phyloP scores from a whole-genome alignment of 2,797 vertebrate genomes.

The Acipenser transmontanus region DNA sequence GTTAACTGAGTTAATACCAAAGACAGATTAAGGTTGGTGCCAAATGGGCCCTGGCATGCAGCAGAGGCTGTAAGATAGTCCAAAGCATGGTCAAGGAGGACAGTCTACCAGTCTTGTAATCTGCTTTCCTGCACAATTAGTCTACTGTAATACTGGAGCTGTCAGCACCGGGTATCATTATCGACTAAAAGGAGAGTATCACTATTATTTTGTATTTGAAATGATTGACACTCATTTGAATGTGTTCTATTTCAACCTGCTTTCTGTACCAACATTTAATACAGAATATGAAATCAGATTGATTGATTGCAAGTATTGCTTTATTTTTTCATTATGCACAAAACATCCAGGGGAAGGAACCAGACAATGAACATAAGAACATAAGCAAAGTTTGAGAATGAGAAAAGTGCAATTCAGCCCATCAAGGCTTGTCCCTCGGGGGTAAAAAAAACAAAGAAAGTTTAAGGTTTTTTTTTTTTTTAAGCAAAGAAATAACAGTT shows the following conservation, averaged over 20 bases:
- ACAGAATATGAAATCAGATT: too few species aligned
- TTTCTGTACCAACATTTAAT: too few species aligned
- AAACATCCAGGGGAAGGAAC: neutral
- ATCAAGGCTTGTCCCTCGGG: too few species aligned
- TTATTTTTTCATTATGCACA: neutral
- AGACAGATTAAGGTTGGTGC: constrained; percentile 70
- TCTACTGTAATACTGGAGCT: constrained; percentile 63
- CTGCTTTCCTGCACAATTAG: constrained; percentile 80
- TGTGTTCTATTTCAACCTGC: too few species aligned
- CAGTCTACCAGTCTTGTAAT: constrained; percentile 67
- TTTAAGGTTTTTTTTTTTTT: too few species aligned
- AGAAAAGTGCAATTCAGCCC: neutral
- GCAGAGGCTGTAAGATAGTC: constrained; percentile 57
- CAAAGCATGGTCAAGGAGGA: constrained; percentile 74
- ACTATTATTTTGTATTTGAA: constrained; percentile 33
- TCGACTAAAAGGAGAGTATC: constrained; percentile 48
- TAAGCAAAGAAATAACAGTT: constrained; percentile 44
- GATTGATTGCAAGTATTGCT: too few species aligned
- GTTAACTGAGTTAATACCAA: constrained; percentile 73
- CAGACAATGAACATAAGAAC: neutral
- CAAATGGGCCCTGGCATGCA: constrained; percentile 66
- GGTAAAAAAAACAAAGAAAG: too few species aligned
- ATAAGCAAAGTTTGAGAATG: neutral
- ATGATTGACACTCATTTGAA: too few species aligned
- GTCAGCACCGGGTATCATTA: constrained; percentile 48